Base-by-base conservation (phyloP, 2,113 vertebrate species). In the Crocuta crocuta region DNA sequence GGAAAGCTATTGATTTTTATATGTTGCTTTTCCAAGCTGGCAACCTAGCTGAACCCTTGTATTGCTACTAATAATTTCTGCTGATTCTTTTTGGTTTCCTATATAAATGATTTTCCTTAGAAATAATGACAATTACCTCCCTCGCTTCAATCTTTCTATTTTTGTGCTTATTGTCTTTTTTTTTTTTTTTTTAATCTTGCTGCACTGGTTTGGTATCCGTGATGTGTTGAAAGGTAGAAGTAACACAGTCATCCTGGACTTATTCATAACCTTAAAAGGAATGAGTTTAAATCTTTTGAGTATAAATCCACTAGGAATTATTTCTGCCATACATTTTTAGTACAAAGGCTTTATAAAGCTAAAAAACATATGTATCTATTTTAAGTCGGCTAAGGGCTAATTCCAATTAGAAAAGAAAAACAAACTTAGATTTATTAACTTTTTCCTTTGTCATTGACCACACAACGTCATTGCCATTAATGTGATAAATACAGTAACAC, bases 1-100 rank as follows among this genome's bases (percentile, higher is more conserved):
- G 28, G 24, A 84, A 92, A 90, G 70, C 73, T 87, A 94, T 23
- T 90, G 80, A 95, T 94, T 95, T 96, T 96, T 92, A 71, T 48
- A 31, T 68, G 66, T 61, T 86, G 50, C n/a, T 76, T 48, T 87
- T 24, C 63, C 3, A 80, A 76, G 63, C 80, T 86, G 19, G 48
- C n/a, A 94, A 89, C 23, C 63, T 39, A 15, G 21, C 48, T 84
- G n/a, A 82, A 89, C 26, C 82, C n/a, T 43, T 84, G 23, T 31
- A 66, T 39, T 53, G 24, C 10, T 61, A 9, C 45, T 89, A 80
- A 71, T 82, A 76, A 58, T 78, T 87, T 53, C 65, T 65, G 63
- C 70, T 71, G 48, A 91, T 76, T 89, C 19, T 71, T 33, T 95
- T 66, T 65, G 24, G 9, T 63, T 91, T 93, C 71, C 26, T 80